A percentile compares a stretch with the other conserved stretches of the same genome.
Conservation (phyloP, 2,888 invertebrate species). For the Zeuzera pyrina region DNA sequence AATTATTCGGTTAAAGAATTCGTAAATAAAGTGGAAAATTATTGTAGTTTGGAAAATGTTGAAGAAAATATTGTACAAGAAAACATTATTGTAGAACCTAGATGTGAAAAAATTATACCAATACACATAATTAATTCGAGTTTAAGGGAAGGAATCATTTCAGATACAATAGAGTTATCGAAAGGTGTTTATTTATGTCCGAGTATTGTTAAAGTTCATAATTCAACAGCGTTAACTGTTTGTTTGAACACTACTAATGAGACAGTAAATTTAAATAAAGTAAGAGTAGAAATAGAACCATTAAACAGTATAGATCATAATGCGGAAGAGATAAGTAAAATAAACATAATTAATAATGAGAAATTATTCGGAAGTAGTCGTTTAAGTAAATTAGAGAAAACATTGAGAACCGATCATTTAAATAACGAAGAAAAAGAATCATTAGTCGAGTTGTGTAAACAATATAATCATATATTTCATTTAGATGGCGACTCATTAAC, state of each 20-base stretch:
- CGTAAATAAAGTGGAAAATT: background rate
- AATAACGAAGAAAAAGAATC: conserved; percentile 4
- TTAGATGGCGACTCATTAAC: conserved; percentile 6
- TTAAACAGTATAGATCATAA: background rate
- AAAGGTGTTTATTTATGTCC: background rate
- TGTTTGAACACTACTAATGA: background rate
- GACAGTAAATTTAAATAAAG: background rate
- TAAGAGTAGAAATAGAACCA: background rate
- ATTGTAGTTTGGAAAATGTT: too few relatives aligned
- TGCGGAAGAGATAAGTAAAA: background rate
- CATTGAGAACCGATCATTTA: background rate
- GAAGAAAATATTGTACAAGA: too few relatives aligned
- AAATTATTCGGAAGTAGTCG: too few relatives aligned
- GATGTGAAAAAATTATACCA: background rate
- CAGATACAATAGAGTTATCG: background rate
- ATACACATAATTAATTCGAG: background rate
- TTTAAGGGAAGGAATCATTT: background rate
- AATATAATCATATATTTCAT: conserved; percentile 1
- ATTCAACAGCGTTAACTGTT: background rate
- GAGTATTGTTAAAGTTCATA: background rate
- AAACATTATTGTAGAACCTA: too few relatives aligned
- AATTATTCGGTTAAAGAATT: background rate
- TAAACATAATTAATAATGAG: too few relatives aligned
- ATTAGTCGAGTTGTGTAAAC: background rate
- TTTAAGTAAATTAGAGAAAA: background rate